Base-by-base conservation (phyloP, 2,113 vertebrate genomes). In the Prionailurus viverrinus region DNA sequence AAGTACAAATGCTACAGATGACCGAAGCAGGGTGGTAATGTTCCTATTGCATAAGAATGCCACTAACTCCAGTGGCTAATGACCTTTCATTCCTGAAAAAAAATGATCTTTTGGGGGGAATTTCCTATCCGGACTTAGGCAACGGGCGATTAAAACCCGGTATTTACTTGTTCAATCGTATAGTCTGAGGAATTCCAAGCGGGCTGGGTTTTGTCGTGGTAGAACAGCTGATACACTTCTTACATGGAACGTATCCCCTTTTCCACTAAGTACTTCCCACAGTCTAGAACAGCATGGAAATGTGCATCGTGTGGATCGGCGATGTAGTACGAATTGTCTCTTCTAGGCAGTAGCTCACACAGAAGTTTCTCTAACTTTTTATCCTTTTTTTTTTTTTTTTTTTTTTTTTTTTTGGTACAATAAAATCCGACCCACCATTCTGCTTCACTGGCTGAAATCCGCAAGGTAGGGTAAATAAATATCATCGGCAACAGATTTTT, bases 31-130 rank as follows among this genome's bases (percentile, higher is more conserved):
- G 69, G 21, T 3, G 84, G 78, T 61, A 10, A 58, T 85, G 88
- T n/a, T 61, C 71, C 58, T 81, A 89, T 45, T 93, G 69, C 94
- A 88, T 97, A 94, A 97, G 25, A 63, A 91, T 45, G 53, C 90
- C 65, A 94, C 55, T 65, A 9, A 94, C 80, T 79, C 74, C 74
- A 94, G 76, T 69, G 95, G 92, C 94, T 80, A 93, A 74, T 89
- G 97, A 96, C 90, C 96, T 96, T 97, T 96, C 53, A 25, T 92
- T 97, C 92, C 94, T 95, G 90, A 65, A 63, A 65, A 65, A 71
- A 82, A 93, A 86, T 1, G 25, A 92, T 71, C 82, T 81, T 88
- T 91, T 74, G 55, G 21, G 91, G 74, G 41, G 94, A 89, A 95
- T 83, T 91, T 96, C 55, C 74, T 92, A 97, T 91, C 83, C 88